Conservation (phyloP, 2,113 vertebrate genomes). For the Paradoxurus hermaphroditus region DNA sequence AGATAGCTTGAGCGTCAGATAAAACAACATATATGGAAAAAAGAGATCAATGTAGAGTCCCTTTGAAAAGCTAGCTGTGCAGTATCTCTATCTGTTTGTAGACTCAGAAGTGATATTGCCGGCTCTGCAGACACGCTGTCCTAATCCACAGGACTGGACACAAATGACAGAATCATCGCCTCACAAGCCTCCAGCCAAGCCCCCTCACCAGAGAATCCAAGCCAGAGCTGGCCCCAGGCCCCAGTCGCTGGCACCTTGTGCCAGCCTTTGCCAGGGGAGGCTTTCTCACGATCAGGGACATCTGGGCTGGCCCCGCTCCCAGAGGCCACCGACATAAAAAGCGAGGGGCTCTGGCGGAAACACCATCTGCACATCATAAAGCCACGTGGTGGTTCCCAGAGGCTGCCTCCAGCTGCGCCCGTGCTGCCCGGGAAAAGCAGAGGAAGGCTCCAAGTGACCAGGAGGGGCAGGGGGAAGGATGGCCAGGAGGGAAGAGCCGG, state of each 20-base stretch:
- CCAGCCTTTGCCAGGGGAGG: constrained; percentile 81
- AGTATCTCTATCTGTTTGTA: neutral
- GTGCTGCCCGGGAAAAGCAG: constrained; percentile 25
- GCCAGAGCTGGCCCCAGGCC: constrained; percentile 52
- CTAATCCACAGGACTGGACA: constrained; percentile 63
- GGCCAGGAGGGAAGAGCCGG: neutral
- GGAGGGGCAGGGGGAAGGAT: neutral
- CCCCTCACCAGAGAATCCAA: neutral
- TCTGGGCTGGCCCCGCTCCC: constrained; percentile 83
- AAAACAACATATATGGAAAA: neutral
- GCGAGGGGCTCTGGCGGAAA: constrained; percentile 81
- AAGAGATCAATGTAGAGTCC: neutral
- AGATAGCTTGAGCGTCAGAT: constrained; percentile 29
- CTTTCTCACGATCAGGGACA: constrained; percentile 85
- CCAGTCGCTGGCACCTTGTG: constrained; percentile 51
- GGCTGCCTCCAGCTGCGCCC: constrained; percentile 68
- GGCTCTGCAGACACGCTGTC: constrained; percentile 33
- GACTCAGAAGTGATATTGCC: constrained; percentile 38
- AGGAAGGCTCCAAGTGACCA: constrained; percentile 49
- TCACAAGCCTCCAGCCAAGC: constrained; percentile 57
- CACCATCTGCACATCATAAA: constrained; percentile 81
- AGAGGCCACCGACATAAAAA: constrained; percentile 84
- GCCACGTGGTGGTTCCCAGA: constrained; percentile 76
- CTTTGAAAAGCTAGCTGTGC: neutral
- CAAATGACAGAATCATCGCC: constrained; percentile 63